Percentiles rank a stretch among this genome's conserved stretches.
Conservation (phyloP, 2,113 vertebrate species). For the Zapus hudsonius region DNA sequence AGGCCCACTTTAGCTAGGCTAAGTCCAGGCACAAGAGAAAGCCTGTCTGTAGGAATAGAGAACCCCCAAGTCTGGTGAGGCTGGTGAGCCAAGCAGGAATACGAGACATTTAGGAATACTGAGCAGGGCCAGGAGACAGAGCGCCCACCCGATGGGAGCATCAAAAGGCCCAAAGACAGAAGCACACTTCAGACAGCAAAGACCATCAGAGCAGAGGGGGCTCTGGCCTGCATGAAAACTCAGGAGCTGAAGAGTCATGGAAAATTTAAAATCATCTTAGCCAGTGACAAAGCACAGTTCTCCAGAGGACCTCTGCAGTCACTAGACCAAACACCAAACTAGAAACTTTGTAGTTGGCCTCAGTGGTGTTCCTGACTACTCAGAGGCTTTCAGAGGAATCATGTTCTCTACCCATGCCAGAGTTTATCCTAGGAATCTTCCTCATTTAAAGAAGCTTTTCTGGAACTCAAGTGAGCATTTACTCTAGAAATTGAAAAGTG, state of each 20-base stretch:
- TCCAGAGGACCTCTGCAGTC: not conserved
- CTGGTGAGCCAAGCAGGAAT: not conserved
- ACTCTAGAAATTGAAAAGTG: not conserved
- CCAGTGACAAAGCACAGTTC: no score
- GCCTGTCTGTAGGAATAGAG: not conserved
- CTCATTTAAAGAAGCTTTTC: not conserved
- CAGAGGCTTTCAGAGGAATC: not conserved
- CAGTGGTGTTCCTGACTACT: not conserved
- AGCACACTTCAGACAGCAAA: not conserved
- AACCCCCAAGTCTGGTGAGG: not conserved
- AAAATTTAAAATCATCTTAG: no score
- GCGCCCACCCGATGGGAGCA: fast-evolving
- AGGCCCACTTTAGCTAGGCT: not conserved
- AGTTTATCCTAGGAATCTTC: not conserved
- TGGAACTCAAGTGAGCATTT: not conserved
- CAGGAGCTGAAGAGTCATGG: not conserved
- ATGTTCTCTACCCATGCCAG: not conserved
- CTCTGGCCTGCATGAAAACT: fast-evolving
- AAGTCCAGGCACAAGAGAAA: not conserved
- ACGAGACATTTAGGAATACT: not conserved
- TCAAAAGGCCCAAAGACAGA: no score
- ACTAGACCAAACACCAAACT: not conserved
- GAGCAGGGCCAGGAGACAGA: no score
- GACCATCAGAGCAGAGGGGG: not conserved
- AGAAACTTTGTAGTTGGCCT: not conserved